Evolutionary conservation across 2,888 invertebrate species (phyloP).

Genomic region (Hirudinaria manillensis): DNA sequence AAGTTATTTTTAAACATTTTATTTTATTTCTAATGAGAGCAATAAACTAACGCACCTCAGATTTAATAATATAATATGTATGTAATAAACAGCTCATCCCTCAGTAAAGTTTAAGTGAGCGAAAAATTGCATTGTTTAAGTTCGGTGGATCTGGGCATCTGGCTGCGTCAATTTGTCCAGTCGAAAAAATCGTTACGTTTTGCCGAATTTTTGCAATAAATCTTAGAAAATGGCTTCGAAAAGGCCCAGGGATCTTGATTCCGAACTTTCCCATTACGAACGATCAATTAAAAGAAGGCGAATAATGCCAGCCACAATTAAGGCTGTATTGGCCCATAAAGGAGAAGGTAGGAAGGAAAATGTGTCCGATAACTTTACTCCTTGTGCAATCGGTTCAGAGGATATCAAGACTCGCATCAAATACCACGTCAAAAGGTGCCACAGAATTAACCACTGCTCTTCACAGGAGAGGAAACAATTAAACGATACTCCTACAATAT

Average conservation of each 20-base stretch:
- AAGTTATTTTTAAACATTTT: too few relatives aligned
- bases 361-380: neutral
- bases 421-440: conserved; percentile 1
- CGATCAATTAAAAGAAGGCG: conserved; percentile 1
- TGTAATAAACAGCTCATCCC: too few relatives aligned
- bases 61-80: too few relatives aligned
- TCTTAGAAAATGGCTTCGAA: neutral
- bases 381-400: neutral
- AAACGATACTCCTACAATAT: neutral
- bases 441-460: neutral
- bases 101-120: too few relatives aligned
- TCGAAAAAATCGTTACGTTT: too few relatives aligned
- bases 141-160: too few relatives aligned
- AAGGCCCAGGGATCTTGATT: neutral
- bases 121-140: too few relatives aligned
- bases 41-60: too few relatives aligned
- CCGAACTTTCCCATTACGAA: conserved; percentile 1
- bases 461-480: neutral
- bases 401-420: neutral
- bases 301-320: neutral
- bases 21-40: too few relatives aligned
- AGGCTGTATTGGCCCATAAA: neutral
- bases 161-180: too few relatives aligned
- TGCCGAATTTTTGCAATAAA: too few relatives aligned
- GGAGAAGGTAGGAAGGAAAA: neutral